Conservation (phyloP, 2,113 vertebrate genomes). For the Odocoileus hemionus region DNA sequence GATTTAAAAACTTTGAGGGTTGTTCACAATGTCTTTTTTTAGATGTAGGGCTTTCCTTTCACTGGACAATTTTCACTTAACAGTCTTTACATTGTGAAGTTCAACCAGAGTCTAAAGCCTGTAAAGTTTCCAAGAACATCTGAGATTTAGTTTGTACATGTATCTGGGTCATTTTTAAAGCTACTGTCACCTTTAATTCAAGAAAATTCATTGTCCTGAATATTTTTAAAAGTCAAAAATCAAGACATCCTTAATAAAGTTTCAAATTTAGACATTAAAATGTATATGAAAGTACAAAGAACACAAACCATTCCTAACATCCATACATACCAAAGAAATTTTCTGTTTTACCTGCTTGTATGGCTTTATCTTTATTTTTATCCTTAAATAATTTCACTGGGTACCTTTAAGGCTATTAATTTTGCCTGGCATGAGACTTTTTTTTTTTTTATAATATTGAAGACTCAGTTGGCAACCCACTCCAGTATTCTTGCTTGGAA, state of each 20-base stretch:
- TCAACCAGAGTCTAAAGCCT: background rate
- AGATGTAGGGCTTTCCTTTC: background rate
- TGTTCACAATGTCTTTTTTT: background rate
- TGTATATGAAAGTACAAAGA: constrained; percentile 29
- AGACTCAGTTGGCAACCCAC: background rate
- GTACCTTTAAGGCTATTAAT: background rate
- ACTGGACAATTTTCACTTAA: background rate
- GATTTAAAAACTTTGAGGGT: background rate
- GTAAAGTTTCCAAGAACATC: background rate
- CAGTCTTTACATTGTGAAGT: background rate
- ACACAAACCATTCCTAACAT: constrained; percentile 13
- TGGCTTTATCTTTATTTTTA: background rate
- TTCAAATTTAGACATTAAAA: constrained; percentile 35
- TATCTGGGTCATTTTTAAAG: constrained; percentile 39
- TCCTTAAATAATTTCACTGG: background rate
- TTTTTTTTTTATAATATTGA: background rate
- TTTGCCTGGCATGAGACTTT: background rate
- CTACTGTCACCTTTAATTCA: constrained; percentile 2
- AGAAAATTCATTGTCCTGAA: constrained; percentile 11
- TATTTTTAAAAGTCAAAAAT: constrained; percentile 46
- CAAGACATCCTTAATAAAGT: background rate
- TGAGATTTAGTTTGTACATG: constrained; percentile 24
- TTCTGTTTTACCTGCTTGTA: background rate
- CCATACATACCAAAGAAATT: background rate
- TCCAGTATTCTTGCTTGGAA: background rate